A percentile compares a stretch with the other conserved stretches of the same genome.
phyloP scores from a whole-genome alignment of 2,113 vertebrate genomes.

The Neodontobutis hainanensis region DNA sequence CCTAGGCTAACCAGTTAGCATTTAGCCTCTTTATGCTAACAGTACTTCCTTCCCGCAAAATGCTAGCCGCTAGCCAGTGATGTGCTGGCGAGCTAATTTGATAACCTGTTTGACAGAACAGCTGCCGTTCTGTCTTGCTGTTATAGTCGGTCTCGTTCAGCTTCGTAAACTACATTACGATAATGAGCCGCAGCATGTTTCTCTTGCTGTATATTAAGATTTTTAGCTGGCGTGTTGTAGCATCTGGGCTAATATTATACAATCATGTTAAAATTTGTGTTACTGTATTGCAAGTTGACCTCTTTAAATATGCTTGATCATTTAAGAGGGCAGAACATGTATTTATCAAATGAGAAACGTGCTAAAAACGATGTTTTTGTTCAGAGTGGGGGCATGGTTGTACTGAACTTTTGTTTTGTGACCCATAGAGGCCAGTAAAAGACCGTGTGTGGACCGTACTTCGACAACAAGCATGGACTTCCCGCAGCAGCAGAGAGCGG shows the following conservation, averaged over 20 bases:
- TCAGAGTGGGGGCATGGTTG: conserved; percentile 81
- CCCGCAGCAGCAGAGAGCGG: conserved; percentile 88
- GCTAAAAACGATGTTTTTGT: conserved; percentile 78
- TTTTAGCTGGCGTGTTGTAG: conserved; percentile 59
- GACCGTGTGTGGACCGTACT: conserved; percentile 84
- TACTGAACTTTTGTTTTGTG: conserved; percentile 97
- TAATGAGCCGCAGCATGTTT: neutral
- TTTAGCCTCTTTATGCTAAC: conserved; percentile 55
- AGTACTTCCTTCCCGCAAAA: conserved; percentile 67
- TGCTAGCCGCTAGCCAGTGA: conserved; percentile 46
- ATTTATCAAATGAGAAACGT: neutral
- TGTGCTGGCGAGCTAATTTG: conserved; percentile 55
- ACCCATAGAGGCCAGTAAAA: conserved; percentile 99
- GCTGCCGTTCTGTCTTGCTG: conserved; percentile 6
- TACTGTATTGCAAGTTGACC: conserved; percentile 22
- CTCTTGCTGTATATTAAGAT: conserved; percentile 9
- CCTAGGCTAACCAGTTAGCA: conserved; percentile 69
- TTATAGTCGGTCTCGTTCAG: conserved; percentile 5
- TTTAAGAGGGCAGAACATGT: neutral
- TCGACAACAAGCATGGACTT: conserved; percentile 93
- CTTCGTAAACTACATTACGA: neutral
- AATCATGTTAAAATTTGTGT: conserved; percentile 32
- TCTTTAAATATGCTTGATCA: neutral
- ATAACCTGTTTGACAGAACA: conserved; percentile 50
- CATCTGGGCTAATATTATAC: conserved; percentile 57